Conservation (phyloP, 2,113 vertebrate genomes). For the Xiphophorus couchianus region DNA sequence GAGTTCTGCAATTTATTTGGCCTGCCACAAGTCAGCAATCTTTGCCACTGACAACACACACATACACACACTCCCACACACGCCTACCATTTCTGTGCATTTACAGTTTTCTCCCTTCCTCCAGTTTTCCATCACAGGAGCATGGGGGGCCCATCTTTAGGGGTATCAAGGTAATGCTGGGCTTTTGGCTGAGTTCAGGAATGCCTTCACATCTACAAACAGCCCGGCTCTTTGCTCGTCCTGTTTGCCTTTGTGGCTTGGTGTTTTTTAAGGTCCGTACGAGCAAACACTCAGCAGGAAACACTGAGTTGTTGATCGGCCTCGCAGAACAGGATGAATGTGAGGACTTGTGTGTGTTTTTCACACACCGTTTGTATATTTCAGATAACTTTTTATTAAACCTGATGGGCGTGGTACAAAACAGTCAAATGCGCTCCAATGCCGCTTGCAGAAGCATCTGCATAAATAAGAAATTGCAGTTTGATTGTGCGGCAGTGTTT, state of each 20-base stretch:
- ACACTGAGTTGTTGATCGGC: conserved; percentile 66
- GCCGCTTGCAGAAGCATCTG: conserved; percentile 22
- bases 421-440: conserved; percentile 42
- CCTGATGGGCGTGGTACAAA: conserved; percentile 39
- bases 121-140: conserved; percentile 15
- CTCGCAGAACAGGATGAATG: conserved; percentile 66
- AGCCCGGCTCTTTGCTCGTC: conserved; percentile 58
- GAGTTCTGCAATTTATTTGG: conserved; percentile 66
- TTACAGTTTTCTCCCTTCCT: conserved; percentile 46
- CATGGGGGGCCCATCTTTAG: conserved; percentile 3
- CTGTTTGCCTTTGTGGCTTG: conserved; percentile 67
- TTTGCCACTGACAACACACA: neutral
- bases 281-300: conserved; percentile 60
- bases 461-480: conserved; percentile 55
- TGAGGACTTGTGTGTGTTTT: conserved; percentile 50
- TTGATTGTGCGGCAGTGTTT: conserved; percentile 60
- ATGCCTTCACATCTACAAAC: conserved; percentile 73
- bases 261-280: conserved; percentile 35
- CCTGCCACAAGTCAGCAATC: conserved; percentile 54
- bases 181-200: conserved; percentile 41
- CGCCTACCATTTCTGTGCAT: conserved; percentile 47
- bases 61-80: neutral
- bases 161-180: conserved; percentile 47
- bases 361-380: conserved; percentile 33
- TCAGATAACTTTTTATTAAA: conserved; percentile 41